phyloP scores from a whole-genome alignment of 2,113 vertebrate species.

The Corythornis cristatus region DNA sequence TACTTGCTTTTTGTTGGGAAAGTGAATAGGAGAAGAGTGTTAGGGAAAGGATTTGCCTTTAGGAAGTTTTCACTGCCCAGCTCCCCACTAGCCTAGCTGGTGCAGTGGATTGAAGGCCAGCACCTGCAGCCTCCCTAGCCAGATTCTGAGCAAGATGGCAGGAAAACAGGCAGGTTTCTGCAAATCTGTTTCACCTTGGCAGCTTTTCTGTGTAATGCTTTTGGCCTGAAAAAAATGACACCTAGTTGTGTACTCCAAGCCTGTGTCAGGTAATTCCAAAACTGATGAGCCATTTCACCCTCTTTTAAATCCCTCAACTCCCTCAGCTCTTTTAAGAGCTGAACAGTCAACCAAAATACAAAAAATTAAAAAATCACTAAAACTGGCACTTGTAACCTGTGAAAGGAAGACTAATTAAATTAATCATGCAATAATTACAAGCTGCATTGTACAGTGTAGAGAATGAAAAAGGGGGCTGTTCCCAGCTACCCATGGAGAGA shows the following conservation, averaged over 20 bases:
- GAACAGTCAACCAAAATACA: background rate
- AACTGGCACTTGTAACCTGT: background rate
- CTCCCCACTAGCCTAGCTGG: background rate
- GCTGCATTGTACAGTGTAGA: background rate
- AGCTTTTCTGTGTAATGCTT: background rate
- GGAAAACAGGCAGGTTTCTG: background rate
- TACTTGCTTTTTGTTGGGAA: background rate
- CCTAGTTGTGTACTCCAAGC: background rate
- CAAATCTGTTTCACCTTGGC: background rate
- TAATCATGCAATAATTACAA: background rate
- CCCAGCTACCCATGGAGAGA: background rate
- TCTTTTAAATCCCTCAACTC: background rate
- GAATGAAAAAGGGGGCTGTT: background rate
- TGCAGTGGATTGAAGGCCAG: accelerated
- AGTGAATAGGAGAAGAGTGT: background rate
- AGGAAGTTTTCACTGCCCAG: background rate
- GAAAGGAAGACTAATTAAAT: constrained; percentile 15
- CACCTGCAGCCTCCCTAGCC: background rate
- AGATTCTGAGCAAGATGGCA: background rate
- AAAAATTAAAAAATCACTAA: background rate
- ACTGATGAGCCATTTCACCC: background rate
- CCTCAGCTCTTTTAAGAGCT: background rate
- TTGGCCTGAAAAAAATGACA: background rate
- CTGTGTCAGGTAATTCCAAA: background rate
- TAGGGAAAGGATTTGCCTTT: background rate